These are phyloP conservation scores for Allobates femoralis DNA, from an alignment of 2,797 vertebrate species.

Conservation along the genomic window DNA sequence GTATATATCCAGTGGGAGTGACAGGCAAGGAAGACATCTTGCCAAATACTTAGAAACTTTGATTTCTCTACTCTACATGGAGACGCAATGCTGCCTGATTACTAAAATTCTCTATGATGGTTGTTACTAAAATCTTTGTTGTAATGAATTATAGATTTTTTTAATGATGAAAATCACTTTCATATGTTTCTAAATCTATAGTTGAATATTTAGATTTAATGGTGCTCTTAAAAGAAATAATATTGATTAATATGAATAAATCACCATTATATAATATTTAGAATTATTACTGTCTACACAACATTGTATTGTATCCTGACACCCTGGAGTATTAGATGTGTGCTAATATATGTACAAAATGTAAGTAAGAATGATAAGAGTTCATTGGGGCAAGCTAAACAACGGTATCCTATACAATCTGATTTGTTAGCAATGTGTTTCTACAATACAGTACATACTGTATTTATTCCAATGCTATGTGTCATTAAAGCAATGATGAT, in stretches of 20 bases:
- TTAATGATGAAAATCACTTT: neutral
- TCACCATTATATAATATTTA: neutral
- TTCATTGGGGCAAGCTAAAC: neutral
- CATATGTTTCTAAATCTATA: neutral
- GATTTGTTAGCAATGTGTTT: no score
- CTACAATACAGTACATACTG: no score
- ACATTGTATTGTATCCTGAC: neutral
- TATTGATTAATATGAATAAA: no score
- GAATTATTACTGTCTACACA: neutral
- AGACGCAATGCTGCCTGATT: neutral
- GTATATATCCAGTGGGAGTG: neutral
- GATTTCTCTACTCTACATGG: neutral
- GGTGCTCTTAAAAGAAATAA: no score
- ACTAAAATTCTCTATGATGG: neutral
- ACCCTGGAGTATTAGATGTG: neutral
- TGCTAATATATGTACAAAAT: no score
- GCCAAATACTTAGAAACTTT: neutral
- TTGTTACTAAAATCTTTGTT: neutral
- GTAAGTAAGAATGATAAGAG: neutral
- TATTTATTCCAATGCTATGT: no score
- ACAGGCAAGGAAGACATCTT: neutral
- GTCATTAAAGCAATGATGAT: no score
- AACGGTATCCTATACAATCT: no score
- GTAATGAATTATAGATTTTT: conserved; percentile 9
- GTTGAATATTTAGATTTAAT: neutral